Percentiles rank a stretch among this genome's conserved stretches.
phyloP scores from a whole-genome alignment of 2,113 vertebrate genomes.

The Cyprinus carpio region DNA sequence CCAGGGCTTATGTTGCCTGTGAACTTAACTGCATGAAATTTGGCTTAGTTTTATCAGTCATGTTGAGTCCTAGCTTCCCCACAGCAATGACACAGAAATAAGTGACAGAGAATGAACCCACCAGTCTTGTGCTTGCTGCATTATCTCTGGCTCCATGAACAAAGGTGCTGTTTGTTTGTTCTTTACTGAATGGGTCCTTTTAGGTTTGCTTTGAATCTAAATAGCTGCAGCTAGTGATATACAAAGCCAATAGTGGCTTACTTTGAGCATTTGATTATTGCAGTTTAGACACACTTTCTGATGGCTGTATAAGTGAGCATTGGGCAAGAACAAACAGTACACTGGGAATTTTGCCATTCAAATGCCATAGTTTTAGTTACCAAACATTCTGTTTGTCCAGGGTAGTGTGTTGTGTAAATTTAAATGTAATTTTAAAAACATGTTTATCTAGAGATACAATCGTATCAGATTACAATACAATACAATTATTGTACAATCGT shows the following conservation, averaged over 20 bases:
- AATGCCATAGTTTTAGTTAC: not conserved
- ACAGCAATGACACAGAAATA: not conserved
- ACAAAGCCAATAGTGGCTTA: not conserved
- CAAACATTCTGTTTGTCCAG: not conserved
- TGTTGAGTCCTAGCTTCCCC: slow-evolving; percentile 8
- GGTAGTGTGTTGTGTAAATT: not conserved
- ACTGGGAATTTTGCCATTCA: not conserved
- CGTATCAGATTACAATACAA: too few relatives aligned
- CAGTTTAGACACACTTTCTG: slow-evolving; percentile 12
- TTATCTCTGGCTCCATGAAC: slow-evolving; percentile 16
- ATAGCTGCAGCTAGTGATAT: not conserved
- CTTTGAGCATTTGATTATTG: slow-evolving; percentile 19
- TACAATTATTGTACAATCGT: too few relatives aligned
- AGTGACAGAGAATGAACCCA: not conserved
- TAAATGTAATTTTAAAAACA: not conserved
- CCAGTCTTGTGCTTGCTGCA: not conserved
- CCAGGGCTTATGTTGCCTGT: not conserved
- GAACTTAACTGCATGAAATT: not conserved
- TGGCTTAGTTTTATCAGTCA: slow-evolving; percentile 23
- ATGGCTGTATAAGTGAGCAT: too few relatives aligned
- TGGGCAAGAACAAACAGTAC: not conserved
- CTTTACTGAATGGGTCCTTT: slow-evolving; percentile 22
- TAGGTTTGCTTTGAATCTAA: slow-evolving; percentile 17
- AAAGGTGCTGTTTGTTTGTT: slow-evolving; percentile 48
- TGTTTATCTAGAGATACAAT: too few relatives aligned